phyloP scores from a whole-genome alignment of 30 jellyfish, hydroid and myxozoan species.

The Aurelia aurita region DNA sequence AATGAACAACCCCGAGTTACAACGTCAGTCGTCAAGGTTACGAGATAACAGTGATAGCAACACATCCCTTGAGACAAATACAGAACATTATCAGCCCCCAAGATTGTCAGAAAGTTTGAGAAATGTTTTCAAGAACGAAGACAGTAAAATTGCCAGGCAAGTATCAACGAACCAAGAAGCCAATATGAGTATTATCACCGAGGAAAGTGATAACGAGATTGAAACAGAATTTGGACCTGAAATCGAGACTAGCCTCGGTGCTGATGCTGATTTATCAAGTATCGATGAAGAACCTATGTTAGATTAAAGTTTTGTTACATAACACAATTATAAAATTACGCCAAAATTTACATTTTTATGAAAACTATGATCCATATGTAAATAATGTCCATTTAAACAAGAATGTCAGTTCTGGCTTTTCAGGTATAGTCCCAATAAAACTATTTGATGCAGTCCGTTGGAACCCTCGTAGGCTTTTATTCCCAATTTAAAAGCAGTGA shows the following conservation, averaged over 20 bases:
- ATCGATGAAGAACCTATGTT: slow-evolving; percentile 43
- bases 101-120: slow-evolving; percentile 52
- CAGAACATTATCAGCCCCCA: slow-evolving; percentile 36
- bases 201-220: slow-evolving; percentile 48
- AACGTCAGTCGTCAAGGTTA: slow-evolving; percentile 13
- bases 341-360: no score
- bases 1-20: slow-evolving; percentile 4
- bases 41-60: slow-evolving; percentile 56
- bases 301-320: neutral
- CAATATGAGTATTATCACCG: slow-evolving; percentile 16
- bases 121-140: slow-evolving; percentile 30
- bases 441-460: no score
- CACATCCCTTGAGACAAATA: slow-evolving; percentile 62
- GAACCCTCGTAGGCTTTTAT: no score
- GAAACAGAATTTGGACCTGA: slow-evolving; percentile 76
- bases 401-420: no score
- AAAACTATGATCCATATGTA: no score
- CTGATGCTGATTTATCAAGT: slow-evolving; percentile 69
- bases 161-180: neutral
- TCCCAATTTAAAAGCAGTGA: neutral
- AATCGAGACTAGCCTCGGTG: slow-evolving; percentile 66
- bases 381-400: no score
- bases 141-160: neutral
- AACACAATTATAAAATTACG: no score
- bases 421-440: no score